Evolutionary conservation across 2,888 invertebrate species (phyloP).

Genomic region (Campoplex capitator): DNA sequence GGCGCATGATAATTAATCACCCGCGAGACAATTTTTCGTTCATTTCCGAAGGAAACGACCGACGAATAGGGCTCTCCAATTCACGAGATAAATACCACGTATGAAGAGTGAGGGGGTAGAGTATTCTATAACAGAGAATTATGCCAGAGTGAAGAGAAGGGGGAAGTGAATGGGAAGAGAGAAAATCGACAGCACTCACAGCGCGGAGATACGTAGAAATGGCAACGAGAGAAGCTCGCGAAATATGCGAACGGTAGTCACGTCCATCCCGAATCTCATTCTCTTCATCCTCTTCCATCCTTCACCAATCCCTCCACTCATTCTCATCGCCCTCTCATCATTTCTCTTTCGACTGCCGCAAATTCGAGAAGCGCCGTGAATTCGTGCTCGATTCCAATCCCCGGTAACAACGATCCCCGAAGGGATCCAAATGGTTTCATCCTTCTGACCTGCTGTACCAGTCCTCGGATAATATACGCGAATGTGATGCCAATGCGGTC

Average conservation of each 20-base stretch:
- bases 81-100: slow-evolving; percentile 65
- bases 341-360: slow-evolving; percentile 67
- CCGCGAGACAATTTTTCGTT: slow-evolving; percentile 56
- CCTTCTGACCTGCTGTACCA: slow-evolving; percentile 43
- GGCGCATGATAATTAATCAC: slow-evolving; percentile 60
- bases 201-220: slow-evolving; percentile 31
- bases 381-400: slow-evolving; percentile 51
- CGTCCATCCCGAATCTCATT: slow-evolving; percentile 64
- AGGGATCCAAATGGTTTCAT: slow-evolving; percentile 50
- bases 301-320: slow-evolving; percentile 15
- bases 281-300: slow-evolving; percentile 52
- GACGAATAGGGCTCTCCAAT: slow-evolving; percentile 55
- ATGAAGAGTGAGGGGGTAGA: slow-evolving; percentile 1
- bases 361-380: slow-evolving; percentile 68
- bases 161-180: slow-evolving; percentile 68
- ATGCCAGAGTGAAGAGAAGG: slow-evolving; percentile 66
- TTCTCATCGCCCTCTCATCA: slow-evolving; percentile 45
- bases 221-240: slow-evolving; percentile 68
- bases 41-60: slow-evolving; percentile 44
- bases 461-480: slow-evolving; percentile 12
- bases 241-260: slow-evolving; percentile 72
- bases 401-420: slow-evolving; percentile 39
- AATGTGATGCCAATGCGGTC: slow-evolving; percentile 42
- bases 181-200: slow-evolving; percentile 67
- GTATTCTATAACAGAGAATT: slow-evolving; percentile 40